Conservation (phyloP, 92 coral and sea anemone genomes). For the Epizoanthus rinbou region DNA sequence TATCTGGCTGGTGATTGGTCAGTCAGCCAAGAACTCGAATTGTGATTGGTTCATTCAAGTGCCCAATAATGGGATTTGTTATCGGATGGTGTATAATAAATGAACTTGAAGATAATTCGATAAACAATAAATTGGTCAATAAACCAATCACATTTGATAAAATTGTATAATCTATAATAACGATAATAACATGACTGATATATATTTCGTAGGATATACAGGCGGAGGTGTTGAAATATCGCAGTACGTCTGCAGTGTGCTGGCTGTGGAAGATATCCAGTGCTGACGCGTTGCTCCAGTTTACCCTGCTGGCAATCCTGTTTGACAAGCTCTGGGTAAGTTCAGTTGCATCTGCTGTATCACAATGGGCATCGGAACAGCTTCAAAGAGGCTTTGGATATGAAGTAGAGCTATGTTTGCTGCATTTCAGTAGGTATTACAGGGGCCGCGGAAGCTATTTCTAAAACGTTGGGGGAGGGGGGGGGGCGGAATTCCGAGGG, state of each 20-base stretch:
- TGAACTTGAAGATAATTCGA: too few relatives aligned
- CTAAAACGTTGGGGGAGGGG: too few relatives aligned
- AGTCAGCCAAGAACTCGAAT: too few relatives aligned
- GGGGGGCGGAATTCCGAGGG: too few relatives aligned
- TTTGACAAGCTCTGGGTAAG: conserved; percentile 98
- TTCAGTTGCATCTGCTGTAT: neutral
- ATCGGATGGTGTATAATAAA: too few relatives aligned
- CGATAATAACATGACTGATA: neutral
- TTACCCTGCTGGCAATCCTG: conserved; percentile 81
- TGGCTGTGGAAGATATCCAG: conserved; percentile 95
- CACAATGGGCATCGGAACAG: neutral
- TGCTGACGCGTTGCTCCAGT: conserved; percentile 83
- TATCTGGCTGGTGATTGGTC: too few relatives aligned
- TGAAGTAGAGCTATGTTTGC: neutral
- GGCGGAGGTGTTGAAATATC: conserved; percentile 80
- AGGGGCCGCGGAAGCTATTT: too few relatives aligned
- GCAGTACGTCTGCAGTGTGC: conserved; percentile 86
- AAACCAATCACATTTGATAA: too few relatives aligned
- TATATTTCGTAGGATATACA: conserved; percentile 70
- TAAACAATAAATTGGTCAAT: too few relatives aligned
- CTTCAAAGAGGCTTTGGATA: neutral
- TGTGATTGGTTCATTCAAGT: too few relatives aligned
- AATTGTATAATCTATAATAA: too few relatives aligned
- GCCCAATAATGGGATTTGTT: too few relatives aligned
- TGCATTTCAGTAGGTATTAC: neutral